A percentile compares a stretch with the other conserved stretches of the same genome.
Conservation (phyloP, 2,888 invertebrate species). For the Chrysopilus asiliformis region DNA sequence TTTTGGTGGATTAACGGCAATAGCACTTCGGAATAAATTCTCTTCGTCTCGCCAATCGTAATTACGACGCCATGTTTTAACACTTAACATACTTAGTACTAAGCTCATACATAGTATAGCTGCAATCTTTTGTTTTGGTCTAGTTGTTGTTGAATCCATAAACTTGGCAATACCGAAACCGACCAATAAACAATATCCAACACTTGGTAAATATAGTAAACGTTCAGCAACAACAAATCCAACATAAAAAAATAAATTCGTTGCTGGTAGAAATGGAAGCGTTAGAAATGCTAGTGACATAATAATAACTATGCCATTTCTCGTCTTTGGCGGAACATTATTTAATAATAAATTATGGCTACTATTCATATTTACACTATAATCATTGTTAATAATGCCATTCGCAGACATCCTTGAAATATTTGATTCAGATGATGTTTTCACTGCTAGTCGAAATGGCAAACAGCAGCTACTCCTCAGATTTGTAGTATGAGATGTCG, state of each 20-base stretch:
- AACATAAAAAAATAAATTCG: slow-evolving; percentile 93
- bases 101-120: slow-evolving; percentile 36
- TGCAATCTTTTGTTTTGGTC: slow-evolving; percentile 23
- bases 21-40: slow-evolving; percentile 78
- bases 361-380: slow-evolving; percentile 23
- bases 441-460: background rate
- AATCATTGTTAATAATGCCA: too few species aligned
- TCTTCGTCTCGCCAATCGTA: slow-evolving; percentile 90
- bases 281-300: slow-evolving; percentile 65
- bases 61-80: slow-evolving; percentile 69
- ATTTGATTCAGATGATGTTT: background rate
- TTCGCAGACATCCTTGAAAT: too few species aligned
- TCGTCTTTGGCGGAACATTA: slow-evolving; percentile 14
- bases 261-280: slow-evolving; percentile 88
- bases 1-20: slow-evolving; percentile 93
- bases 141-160: slow-evolving; percentile 31
- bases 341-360: slow-evolving; percentile 22
- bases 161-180: slow-evolving; percentile 53
- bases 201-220: slow-evolving; percentile 89
- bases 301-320: slow-evolving; percentile 33
- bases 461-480: background rate
- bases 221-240: slow-evolving; percentile 97
- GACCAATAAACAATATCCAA: slow-evolving; percentile 83
- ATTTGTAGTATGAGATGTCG: background rate
- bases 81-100: slow-evolving; percentile 54